Base-by-base conservation (phyloP, 2,888 invertebrate species). In the Gortyna flavago region DNA sequence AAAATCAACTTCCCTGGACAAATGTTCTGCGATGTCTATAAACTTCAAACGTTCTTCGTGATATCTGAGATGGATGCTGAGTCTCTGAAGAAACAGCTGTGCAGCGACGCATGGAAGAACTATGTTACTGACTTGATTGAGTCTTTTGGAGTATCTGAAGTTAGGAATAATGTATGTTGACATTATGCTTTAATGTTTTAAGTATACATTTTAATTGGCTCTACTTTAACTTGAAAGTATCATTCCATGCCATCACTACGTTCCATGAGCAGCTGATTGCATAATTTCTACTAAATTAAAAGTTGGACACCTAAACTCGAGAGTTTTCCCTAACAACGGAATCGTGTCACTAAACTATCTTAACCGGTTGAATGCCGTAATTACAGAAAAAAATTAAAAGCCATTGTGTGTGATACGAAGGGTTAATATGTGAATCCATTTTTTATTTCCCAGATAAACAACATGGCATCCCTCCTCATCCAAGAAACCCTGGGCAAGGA, bases 401-500 rank as follows among this genome's bases (percentile, higher is more conserved):
- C 5, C 11, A 57, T n/a, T 13, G 11, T 57, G n/a, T 57, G 11
- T 57, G 11, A 54, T 54, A 54, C 9, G 25, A 57, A n/a, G 54
- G 11, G 11, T 57, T n/a, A 21, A 62, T 21, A 62, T 21, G 35
- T 21, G 35, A 62, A 21, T 32, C 32, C 9, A 32, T 35, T 62
- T 32, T 4, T 9, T 11, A 21, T 62, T 35, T 35, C 6, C 11
- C n/a, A 74, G 97, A 96, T 97, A 75, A 96, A 97, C 81, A 90
- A 91, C 61, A 96, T 97, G 93, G 96, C 97, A 0, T 95, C 95
- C 0, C 88, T 97, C 1, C 89, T 96, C 0, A 93, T 97, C 32
- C 93, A 95, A 90, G 95, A 96, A 81, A 95, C 96, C 0, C 80
- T 97, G 0, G 96, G 96, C n/a, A 95, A 94, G 78, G 95, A 96